These are phyloP conservation scores for Acanthococcus lagerstroemiae DNA, from an alignment of 2,888 invertebrate species.

Conservation along the genomic window DNA sequence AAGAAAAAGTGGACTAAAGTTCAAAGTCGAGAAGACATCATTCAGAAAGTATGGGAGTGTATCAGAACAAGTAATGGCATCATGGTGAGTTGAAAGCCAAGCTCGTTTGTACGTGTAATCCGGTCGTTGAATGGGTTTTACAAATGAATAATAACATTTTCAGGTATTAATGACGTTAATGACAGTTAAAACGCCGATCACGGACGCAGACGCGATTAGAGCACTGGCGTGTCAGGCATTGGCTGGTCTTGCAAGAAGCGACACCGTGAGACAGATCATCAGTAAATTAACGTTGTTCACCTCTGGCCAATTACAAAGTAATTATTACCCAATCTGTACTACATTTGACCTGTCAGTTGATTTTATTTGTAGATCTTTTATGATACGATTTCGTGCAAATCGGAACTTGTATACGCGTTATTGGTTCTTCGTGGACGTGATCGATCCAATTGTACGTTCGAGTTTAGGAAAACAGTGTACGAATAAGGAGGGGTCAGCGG, in stretches of 20 bases:
- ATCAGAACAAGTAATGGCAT: slow-evolving; percentile 91
- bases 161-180: slow-evolving; percentile 76
- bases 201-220: slow-evolving; percentile 90
- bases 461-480: no score
- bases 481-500: no score
- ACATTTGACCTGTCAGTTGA: neutral
- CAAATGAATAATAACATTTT: slow-evolving; percentile 3
- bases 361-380: no score
- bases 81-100: slow-evolving; percentile 57
- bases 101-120: no score
- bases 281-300: slow-evolving; percentile 90
- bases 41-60: slow-evolving; percentile 89
- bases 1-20: slow-evolving; percentile 10
- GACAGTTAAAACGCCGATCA: slow-evolving; percentile 86
- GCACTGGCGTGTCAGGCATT: slow-evolving; percentile 87
- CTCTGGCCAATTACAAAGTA: slow-evolving; percentile 80
- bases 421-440: no score
- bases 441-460: no score
- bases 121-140: no score
- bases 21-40: slow-evolving; percentile 57
- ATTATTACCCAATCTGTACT: slow-evolving; percentile 37
- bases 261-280: slow-evolving; percentile 87
- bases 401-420: no score
- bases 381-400: no score
- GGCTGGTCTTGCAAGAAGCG: slow-evolving; percentile 85